These are phyloP conservation scores for Rhagologus leucostigma DNA, from an alignment of 2,113 vertebrate genomes.

Conservation along the genomic window DNA sequence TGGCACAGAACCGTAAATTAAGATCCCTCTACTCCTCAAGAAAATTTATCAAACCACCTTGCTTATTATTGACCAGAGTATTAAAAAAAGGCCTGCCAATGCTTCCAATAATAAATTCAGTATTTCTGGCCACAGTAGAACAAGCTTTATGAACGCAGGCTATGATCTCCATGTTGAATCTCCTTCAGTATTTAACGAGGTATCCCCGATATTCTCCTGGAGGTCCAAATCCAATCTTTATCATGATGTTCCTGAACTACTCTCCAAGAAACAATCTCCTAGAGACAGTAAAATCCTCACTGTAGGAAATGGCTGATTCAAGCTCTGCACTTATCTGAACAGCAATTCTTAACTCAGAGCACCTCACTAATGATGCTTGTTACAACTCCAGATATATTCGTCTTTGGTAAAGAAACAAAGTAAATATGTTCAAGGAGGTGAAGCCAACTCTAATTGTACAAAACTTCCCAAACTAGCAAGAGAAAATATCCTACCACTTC, in stretches of 20 bases:
- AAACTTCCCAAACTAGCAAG: background rate
- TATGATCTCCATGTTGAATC: background rate
- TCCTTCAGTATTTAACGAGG: background rate
- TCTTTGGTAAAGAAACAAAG: background rate
- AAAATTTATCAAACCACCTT: background rate
- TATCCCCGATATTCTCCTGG: background rate
- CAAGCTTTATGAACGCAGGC: background rate
- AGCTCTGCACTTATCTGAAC: background rate
- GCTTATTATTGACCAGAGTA: background rate
- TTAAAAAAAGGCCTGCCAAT: background rate
- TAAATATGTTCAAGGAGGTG: background rate
- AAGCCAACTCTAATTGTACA: background rate
- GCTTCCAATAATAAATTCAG: background rate
- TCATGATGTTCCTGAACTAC: background rate
- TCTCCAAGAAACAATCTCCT: background rate
- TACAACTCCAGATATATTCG: background rate
- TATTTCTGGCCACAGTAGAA: background rate
- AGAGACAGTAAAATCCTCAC: background rate
- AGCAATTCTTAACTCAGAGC: background rate
- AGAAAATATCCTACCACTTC: conserved; percentile 82
- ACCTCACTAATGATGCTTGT: background rate
- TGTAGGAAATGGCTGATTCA: background rate
- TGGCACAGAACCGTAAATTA: background rate
- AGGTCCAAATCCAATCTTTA: background rate
- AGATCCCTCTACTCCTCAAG: background rate